Evolutionary conservation across 2,113 vertebrate genomes (phyloP), one percentile per base, ranked within the genome.

Genomic region (Clinocottus analis): DNA sequence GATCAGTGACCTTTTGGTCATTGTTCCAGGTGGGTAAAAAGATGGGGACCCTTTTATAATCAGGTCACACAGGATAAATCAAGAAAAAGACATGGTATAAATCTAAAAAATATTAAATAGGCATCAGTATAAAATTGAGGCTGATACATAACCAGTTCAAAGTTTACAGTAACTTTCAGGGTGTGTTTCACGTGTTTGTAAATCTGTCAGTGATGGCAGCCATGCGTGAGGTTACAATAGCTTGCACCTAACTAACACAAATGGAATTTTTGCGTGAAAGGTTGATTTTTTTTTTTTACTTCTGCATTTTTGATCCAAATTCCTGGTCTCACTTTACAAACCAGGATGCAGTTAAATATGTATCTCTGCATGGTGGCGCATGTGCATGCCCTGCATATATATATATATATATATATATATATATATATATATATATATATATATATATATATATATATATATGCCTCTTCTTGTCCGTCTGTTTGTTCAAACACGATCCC

Each of bases 181-280:
- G 55, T 65, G 68, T 17, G 37, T 60, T 73, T 82, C 39, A 37
- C 41, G 12, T 0, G 23, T 56, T 69, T 69, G 65, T 19, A 79
- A 80, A 85, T 85, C 76, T 81, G 72, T 83, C 75, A 58, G 29
- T 14, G 49, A 13, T 25, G 69, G 64, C 55, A 72, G 63, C 49
- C 73, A 64, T 87, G 77, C 33, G 10, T 82, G 85, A 64, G 31
- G 37, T 35, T 21, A 51, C 80, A 87, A 70, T 53, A 55, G 68
- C 78, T 82, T 83, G 59, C 27, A 31, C 61, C 80, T 35, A 66
- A 80, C 80, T 35, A 66, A 80, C 61, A 67, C 79, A 84, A 86
- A 82, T 73, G 77, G 80, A 68, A 75, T 59, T 45, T 53, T 80
- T 63, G 61, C 39, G 4, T 82, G 79, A 87, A 65, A 47, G 62